Evolutionary conservation across 2,888 invertebrate genomes (phyloP).

Genomic region (Ctena decussata): DNA sequence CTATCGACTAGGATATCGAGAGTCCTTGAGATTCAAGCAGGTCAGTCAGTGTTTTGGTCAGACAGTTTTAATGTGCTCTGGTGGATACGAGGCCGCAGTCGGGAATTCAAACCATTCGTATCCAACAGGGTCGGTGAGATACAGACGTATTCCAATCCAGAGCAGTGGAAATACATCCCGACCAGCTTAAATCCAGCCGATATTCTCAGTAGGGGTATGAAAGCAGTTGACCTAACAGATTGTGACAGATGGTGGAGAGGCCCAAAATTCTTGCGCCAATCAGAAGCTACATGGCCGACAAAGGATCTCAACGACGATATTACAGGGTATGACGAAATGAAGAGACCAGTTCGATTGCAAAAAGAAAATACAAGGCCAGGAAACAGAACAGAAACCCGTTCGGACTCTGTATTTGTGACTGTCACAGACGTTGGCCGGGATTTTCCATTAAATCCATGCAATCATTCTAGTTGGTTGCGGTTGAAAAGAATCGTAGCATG

Average conservation of each 20-base stretch:
- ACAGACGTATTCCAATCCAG: constrained; percentile 34
- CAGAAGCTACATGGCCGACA: constrained; percentile 13
- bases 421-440: too few relatives aligned
- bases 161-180: constrained; percentile 30
- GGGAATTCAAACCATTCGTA: too few relatives aligned
- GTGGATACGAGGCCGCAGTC: too few relatives aligned
- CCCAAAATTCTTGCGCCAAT: constrained; percentile 36
- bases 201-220: background rate
- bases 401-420: too few relatives aligned
- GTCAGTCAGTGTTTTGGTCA: constrained; percentile 6
- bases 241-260: constrained; percentile 33
- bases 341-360: background rate
- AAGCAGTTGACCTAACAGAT: background rate
- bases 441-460: too few relatives aligned
- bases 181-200: constrained; percentile 23
- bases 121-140: too few relatives aligned
- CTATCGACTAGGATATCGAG: background rate
- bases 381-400: background rate
- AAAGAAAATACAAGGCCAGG: background rate
- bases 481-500: constrained; percentile 33
- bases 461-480: too few relatives aligned
- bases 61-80: too few relatives aligned
- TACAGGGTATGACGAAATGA: too few relatives aligned
- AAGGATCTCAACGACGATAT: background rate
- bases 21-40: background rate